Conservation (phyloP, 2,888 invertebrate genomes). For the Eristalis pertinax region DNA sequence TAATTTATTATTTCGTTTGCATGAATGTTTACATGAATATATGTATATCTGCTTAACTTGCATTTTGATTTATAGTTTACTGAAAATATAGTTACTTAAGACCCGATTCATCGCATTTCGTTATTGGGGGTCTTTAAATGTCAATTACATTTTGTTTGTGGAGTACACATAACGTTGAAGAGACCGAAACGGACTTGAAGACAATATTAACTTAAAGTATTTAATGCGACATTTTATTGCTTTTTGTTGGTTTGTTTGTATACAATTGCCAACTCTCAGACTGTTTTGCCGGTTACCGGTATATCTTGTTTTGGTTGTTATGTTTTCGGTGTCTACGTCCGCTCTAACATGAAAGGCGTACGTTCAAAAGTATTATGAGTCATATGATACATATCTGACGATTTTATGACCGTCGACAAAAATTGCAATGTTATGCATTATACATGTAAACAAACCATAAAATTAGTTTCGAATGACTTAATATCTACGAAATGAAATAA, state of each 20-base stretch:
- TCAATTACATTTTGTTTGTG: too few relatives aligned
- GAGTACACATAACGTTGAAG: too few relatives aligned
- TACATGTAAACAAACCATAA: not conserved
- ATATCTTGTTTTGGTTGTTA: not conserved
- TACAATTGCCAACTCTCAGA: not conserved
- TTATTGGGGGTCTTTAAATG: too few relatives aligned
- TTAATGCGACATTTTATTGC: not conserved
- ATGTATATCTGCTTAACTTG: too few relatives aligned
- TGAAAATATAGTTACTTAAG: too few relatives aligned
- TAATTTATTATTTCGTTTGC: too few relatives aligned
- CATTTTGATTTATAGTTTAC: too few relatives aligned
- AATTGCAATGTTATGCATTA: not conserved
- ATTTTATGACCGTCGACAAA: not conserved
- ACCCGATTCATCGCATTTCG: too few relatives aligned
- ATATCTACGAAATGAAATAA: not conserved
- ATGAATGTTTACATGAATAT: too few relatives aligned
- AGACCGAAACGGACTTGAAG: too few relatives aligned
- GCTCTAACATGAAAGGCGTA: not conserved
- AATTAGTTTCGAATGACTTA: not conserved
- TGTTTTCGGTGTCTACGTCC: not conserved
- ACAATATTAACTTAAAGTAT: not conserved
- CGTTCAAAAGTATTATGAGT: not conserved
- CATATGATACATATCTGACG: not conserved
- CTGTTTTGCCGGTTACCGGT: not conserved
- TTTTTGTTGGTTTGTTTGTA: not conserved